Evolutionary conservation across 2,888 invertebrate species (phyloP), one percentile per base, ranked within the genome.

Genomic region (Cylindroiulus punctatus): DNA sequence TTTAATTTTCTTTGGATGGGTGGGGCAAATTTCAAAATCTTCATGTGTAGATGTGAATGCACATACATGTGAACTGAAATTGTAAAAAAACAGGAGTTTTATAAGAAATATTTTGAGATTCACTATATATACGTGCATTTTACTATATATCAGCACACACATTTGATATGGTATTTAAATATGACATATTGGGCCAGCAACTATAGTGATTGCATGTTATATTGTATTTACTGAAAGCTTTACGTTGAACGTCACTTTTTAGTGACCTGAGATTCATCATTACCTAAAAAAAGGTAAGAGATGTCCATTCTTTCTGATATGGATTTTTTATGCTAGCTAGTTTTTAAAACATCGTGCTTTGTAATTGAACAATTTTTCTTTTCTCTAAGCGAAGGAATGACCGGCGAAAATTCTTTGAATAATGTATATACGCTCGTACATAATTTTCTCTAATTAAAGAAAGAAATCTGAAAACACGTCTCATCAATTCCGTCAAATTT

Each of bases 311-410:
- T 65, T 65, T 65, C 65, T 65, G 65, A 65, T 26, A 5, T 57
- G 19, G 36, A 17, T 22, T 65, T 65, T 65, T 65, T 65, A n/a
- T 65, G 26, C 26, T 65, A 26, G 65, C 26, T 7, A 65, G 65
- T 26, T 26, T 65, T 65, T 65, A 65, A 65, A 65, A 65, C 65
- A 65, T 52, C 52, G n/a, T 57, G 57, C n/a, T 57, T 19, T 57
- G 8, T 57, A 57, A 57, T 7, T 65, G 65, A 5, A 65, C 65
- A 7, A 65, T 65, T 26, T 65, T 65, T 65, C 22, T 26, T 65
- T 65, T 65, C 65, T 26, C 65, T 19, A 26, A 65, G 26, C 65
- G 22, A 26, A 65, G 22, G 65, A 65, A 65, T 65, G 65, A 65
- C 65, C 65, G 10, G 65, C 26, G 26, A 65, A 65, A 26, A 65